These are phyloP conservation scores for Maniola jurtina DNA, from an alignment of 1,140 invertebrate genomes.

Conservation along the genomic window DNA sequence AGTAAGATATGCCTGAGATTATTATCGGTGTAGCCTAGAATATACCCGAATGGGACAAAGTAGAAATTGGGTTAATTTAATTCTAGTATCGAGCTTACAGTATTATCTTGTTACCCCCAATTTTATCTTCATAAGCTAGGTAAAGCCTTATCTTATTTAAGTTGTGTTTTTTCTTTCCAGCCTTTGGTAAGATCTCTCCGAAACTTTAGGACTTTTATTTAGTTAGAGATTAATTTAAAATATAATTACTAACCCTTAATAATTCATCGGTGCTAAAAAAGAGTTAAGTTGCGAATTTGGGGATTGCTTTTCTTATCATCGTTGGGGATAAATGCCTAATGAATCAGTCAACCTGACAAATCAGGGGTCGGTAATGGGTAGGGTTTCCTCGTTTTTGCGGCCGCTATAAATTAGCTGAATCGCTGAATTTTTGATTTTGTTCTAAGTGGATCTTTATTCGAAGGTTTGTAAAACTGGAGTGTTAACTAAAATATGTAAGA, in stretches of 20 bases:
- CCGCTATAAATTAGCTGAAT: slow-evolving; percentile 5
- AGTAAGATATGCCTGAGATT: background rate
- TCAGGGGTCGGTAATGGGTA: slow-evolving; percentile 5
- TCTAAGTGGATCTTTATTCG: background rate
- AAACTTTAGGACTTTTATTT: background rate
- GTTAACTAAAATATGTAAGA: background rate
- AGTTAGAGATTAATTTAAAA: no score
- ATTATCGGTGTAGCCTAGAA: background rate
- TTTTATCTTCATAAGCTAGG: background rate
- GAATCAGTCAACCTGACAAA: slow-evolving; percentile 9
- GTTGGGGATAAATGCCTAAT: slow-evolving; percentile 7
- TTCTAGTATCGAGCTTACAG: slow-evolving; percentile 9
- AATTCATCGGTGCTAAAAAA: slow-evolving; percentile 1
- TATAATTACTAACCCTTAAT: background rate
- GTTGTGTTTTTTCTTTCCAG: background rate
- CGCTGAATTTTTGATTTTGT: background rate
- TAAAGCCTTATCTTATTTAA: slow-evolving; percentile 4
- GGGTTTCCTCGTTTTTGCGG: background rate
- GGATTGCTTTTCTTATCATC: background rate
- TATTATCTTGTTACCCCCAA: slow-evolving; percentile 8
- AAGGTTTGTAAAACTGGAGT: background rate
- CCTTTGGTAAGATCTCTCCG: background rate
- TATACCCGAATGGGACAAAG: background rate
- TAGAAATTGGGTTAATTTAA: slow-evolving; percentile 11
- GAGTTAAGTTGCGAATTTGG: background rate